Conservation (phyloP, 1,140 invertebrate genomes). For the Gonatopus flavifemur region DNA sequence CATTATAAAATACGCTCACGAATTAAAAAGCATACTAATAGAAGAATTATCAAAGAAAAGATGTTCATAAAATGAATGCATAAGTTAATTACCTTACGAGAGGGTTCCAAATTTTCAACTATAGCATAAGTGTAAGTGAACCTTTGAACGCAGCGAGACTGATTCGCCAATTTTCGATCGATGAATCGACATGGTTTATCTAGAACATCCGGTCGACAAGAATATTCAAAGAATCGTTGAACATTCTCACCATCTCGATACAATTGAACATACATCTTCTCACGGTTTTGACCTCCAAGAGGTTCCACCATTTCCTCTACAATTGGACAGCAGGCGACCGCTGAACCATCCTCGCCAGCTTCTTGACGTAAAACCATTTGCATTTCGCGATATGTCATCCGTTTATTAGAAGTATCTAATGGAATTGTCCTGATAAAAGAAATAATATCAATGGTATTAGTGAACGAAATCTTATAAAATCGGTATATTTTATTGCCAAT, state of each 20-base stretch:
- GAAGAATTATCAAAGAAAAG: background rate
- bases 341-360: constrained; percentile 57
- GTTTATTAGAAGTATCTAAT: constrained; percentile 37
- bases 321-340: constrained; percentile 79
- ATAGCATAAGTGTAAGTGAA: constrained; percentile 85
- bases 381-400: constrained; percentile 61
- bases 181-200: constrained; percentile 77
- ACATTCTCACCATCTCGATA: constrained; percentile 69
- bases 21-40: too few relatives aligned
- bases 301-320: constrained; percentile 76
- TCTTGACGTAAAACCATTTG: constrained; percentile 65
- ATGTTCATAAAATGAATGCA: constrained; percentile 3
- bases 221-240: constrained; percentile 78
- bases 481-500: too few relatives aligned
- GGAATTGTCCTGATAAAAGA: constrained; percentile 32
- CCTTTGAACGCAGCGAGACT: constrained; percentile 78
- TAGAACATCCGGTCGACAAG: constrained; percentile 70
- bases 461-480: too few relatives aligned
- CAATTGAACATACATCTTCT: constrained; percentile 73
- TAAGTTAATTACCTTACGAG: too few relatives aligned
- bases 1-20: too few relatives aligned
- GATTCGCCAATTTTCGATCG: constrained; percentile 67
- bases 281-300: constrained; percentile 71
- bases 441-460: background rate
- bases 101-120: constrained; percentile 57